Base-by-base conservation (phyloP, 2,888 invertebrate genomes). In the Philaethria dido region DNA sequence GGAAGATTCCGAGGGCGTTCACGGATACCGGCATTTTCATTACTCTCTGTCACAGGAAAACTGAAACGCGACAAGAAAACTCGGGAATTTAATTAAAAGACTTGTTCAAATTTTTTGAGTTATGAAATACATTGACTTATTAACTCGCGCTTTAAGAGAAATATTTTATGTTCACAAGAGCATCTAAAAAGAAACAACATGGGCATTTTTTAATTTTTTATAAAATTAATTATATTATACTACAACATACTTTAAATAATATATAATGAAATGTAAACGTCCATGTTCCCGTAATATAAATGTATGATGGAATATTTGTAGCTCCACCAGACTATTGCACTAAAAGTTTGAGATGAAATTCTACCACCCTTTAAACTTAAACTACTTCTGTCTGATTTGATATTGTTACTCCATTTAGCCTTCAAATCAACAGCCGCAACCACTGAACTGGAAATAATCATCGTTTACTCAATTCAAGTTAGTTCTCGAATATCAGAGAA, bases 51-150 rank as follows among this genome's bases (percentile, higher is more conserved):
- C 84, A 85, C 82, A 84, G 81, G 79, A 80, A 83, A 87, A 84
- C 81, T 83, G 83, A 85, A 84, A 79, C 75, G 77, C 75, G 74
- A 65, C 77, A 77, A 81, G 80, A 80, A 81, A 84, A 80, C 75
- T 77, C 68, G 74, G 80, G 80, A 83, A 86, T 88, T 89, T 88
- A 87, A 89, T 89, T 88, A 86, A 87, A 85, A 78, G 74, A 39
- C 45, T 45, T 67, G 52, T 65, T 64, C 47, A 62, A 55, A 64
- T 66, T 69, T 72, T 72, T 62, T 57, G 50, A 62, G n/a, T 52
- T 50, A 59, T 18, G 64, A 29, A 11, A 59, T 52, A 65, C 59
- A 60, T 65, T 36, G 50, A 42, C 59, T 52, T 60, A 33, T 50
- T 50, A 50, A 18, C 36, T 48, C 9, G 25, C 11, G 50, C 14